Evolutionary conservation across 2,888 invertebrate species (phyloP).

Genomic region (Platynereis dumerilii): DNA sequence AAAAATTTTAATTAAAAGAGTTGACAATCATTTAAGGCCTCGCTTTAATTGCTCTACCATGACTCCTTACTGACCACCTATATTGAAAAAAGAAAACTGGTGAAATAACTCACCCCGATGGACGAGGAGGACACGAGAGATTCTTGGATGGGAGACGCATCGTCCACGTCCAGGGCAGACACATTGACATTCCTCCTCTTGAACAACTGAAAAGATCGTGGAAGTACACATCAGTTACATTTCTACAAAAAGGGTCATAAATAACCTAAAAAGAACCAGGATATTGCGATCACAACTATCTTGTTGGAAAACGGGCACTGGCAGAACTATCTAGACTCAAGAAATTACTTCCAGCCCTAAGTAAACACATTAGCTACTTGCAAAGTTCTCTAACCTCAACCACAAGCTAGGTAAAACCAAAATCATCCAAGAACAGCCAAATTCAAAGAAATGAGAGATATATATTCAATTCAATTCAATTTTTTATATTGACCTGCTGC

Average conservation of each 20-base stretch:
- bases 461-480: not conserved
- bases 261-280: too few relatives aligned
- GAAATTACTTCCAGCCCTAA: not conserved
- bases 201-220: conserved; percentile 70
- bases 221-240: too few relatives aligned
- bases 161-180: conserved; percentile 59
- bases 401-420: too few relatives aligned
- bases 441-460: not conserved
- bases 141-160: conserved; percentile 62
- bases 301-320: not conserved
- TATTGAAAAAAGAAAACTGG: too few relatives aligned
- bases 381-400: not conserved
- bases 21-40: too few relatives aligned
- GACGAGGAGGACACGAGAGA: conserved; percentile 45
- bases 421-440: not conserved
- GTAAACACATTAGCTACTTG: not conserved
- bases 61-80: too few relatives aligned
- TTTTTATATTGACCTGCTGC: conserved; percentile 75
- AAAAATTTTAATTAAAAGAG: too few relatives aligned
- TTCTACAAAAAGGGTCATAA: too few relatives aligned
- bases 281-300: too few relatives aligned
- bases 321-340: too few relatives aligned
- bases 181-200: conserved; percentile 85
- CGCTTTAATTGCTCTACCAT: too few relatives aligned
- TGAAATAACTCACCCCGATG: conserved; percentile 35